These are phyloP conservation scores for Ectemnius cavifrons DNA, from an alignment of 2,888 invertebrate genomes.

Conservation along the genomic window DNA sequence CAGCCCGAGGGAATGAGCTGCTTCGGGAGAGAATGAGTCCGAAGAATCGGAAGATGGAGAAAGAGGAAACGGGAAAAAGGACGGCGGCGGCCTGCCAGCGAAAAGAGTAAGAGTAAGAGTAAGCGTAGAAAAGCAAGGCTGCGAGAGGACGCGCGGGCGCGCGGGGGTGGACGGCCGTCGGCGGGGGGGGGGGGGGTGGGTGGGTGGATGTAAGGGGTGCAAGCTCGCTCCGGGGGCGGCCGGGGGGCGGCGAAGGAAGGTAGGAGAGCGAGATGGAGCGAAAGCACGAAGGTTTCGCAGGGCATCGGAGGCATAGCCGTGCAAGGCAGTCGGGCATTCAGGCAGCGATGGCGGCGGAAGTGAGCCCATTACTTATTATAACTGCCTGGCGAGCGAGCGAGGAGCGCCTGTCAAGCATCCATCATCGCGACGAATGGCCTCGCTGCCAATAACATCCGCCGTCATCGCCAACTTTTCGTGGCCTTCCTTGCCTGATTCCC, in stretches of 20 bases:
- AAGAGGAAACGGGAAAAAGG: slow-evolving; percentile 41
- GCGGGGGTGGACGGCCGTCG: too few relatives aligned
- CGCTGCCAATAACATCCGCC: slow-evolving; percentile 78
- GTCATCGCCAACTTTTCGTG: slow-evolving; percentile 77
- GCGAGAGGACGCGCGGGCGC: slow-evolving; percentile 25
- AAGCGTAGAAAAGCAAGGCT: slow-evolving; percentile 2
- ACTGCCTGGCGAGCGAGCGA: slow-evolving; percentile 75
- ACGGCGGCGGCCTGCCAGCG: slow-evolving; percentile 24
- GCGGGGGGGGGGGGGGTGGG: too few relatives aligned
- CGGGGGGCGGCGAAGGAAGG: too few relatives aligned
- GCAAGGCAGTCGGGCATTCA: slow-evolving; percentile 68
- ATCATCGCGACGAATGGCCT: slow-evolving; percentile 77
- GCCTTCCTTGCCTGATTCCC: slow-evolving; percentile 58
- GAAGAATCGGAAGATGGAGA: slow-evolving; percentile 31
- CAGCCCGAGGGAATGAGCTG: slow-evolving; percentile 63
- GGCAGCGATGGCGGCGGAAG: slow-evolving; percentile 75
- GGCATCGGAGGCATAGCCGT: slow-evolving; percentile 62
- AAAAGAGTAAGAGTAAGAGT: slow-evolving; percentile 18
- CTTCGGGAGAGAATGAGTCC: slow-evolving; percentile 42
- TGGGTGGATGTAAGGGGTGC: too few relatives aligned
- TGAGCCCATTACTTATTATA: slow-evolving; percentile 78
- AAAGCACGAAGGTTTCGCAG: slow-evolving; percentile 63
- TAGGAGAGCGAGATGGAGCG: slow-evolving; percentile 45
- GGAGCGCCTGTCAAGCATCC: slow-evolving; percentile 77
- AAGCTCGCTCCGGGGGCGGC: too few relatives aligned